Base-by-base conservation (phyloP, 2,888 invertebrate species). In the Spisula subtruncata region DNA sequence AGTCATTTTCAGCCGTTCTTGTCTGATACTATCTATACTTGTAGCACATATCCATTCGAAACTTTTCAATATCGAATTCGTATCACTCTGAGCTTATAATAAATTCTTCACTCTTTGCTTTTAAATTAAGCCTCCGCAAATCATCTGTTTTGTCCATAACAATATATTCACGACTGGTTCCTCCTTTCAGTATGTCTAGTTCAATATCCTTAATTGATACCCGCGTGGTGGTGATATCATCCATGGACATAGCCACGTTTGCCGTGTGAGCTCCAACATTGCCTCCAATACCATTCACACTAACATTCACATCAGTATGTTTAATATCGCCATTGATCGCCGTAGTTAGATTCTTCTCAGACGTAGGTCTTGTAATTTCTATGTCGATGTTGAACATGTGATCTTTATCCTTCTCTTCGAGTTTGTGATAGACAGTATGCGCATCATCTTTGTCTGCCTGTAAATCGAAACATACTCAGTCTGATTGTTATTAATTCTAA, bases 61-160 rank as follows among this genome's bases (percentile, higher is more conserved):
- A 2, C 4, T 41, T 41, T 41, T 41, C 41, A 41, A 41, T 2
- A 41, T 41, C 41, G 14, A 12, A 51, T 51, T 51, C 16, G 51
- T 51, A 46, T 25, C 66, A 83, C 41, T 83, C 60, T 12, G 60
- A 46, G 12, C 56, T 46, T 86, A 86, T 86, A 54, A 83, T 32
- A 25, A 87, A 51, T 54, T 87, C 87, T n/a, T 54, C 20, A 54
- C 87, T 87, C 25, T 87, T 87, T 14, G 87, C 79, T 87, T 54
- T 82, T 35, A 87, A 41, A 54, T 83, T 81, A 14, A 83, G 16
- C n/a, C 71, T 20, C 25, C 75, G 29, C 0, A 71, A 25, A 20
- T 71, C 54, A n/a, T 82, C 79, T 25, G 51, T n/a, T 25, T 75
- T 87, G 32, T 79, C 83, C 82, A 87, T 82, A 8, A 56, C 83